Evolutionary conservation across 1,140 invertebrate species (phyloP).

Genomic region (Eueides isabella): DNA sequence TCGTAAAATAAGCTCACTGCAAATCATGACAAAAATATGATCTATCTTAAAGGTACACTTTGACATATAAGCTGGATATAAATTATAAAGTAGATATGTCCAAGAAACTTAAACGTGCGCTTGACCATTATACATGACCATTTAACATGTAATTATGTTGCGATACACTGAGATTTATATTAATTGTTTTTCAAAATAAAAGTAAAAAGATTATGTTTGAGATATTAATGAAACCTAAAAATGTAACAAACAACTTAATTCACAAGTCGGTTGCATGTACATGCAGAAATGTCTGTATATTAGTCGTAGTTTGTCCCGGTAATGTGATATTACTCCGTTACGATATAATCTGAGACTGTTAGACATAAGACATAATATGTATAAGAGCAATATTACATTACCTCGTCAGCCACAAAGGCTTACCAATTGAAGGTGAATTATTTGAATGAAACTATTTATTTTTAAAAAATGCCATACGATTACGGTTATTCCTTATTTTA

Average conservation of each 20-base stretch:
- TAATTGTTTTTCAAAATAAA: background rate
- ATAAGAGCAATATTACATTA: constrained; percentile 23
- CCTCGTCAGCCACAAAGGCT: constrained; percentile 10
- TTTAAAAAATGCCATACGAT: background rate
- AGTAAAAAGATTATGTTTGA: background rate
- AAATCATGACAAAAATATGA: no score
- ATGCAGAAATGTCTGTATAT: background rate
- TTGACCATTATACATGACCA: no score
- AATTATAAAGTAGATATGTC: no score
- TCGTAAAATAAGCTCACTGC: background rate
- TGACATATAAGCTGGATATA: no score
- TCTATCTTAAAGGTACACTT: no score
- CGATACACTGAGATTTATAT: background rate
- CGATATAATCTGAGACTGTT: constrained; percentile 21
- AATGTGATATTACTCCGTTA: constrained; percentile 25
- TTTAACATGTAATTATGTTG: no score
- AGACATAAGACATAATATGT: background rate
- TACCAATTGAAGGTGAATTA: background rate
- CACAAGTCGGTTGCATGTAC: no score
- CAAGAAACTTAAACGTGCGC: no score
- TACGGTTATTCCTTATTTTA: background rate
- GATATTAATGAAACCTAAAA: background rate
- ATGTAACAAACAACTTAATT: background rate
- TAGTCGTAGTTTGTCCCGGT: constrained; percentile 10
- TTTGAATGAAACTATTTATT: background rate